Evolutionary conservation across 2,113 vertebrate genomes (phyloP).

Genomic region (Gorsachius goisagi): DNA sequence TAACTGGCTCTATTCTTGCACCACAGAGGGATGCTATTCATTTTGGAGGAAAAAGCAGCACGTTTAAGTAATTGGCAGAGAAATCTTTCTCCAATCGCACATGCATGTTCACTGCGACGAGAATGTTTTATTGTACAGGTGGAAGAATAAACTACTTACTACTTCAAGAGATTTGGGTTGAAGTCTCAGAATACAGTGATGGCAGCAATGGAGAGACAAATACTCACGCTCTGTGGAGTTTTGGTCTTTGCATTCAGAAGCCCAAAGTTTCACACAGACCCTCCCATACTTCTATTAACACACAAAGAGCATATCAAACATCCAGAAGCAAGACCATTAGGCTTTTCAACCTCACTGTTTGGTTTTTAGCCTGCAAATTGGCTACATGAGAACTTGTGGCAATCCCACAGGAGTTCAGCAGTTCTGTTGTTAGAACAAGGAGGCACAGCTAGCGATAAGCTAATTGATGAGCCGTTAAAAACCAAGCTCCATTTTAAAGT

Average conservation of each 20-base stretch:
- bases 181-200: fast-evolving
- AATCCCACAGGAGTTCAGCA: fast-evolving
- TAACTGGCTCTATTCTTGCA: no score
- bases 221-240: fast-evolving
- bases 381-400: fast-evolving
- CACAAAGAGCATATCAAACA: not conserved
- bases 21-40: not conserved
- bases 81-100: not conserved
- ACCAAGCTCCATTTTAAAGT: not conserved
- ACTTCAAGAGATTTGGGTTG: not conserved
- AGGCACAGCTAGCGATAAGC: fast-evolving
- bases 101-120: fast-evolving
- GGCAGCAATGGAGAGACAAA: fast-evolving
- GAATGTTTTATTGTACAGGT: not conserved
- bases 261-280: not conserved
- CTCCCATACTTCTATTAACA: fast-evolving
- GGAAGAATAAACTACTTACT: not conserved
- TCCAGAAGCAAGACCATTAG: not conserved
- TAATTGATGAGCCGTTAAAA: not conserved
- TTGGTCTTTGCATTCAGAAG: not conserved
- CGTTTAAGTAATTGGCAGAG: fast-evolving
- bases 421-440: fast-evolving
- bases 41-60: not conserved
- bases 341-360: not conserved
- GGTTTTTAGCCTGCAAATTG: not conserved